Percentiles rank a stretch among this genome's conserved stretches.
These are phyloP conservation scores for Philhelius pedissequus DNA, from an alignment of 2,888 invertebrate genomes.

Conservation along the genomic window DNA sequence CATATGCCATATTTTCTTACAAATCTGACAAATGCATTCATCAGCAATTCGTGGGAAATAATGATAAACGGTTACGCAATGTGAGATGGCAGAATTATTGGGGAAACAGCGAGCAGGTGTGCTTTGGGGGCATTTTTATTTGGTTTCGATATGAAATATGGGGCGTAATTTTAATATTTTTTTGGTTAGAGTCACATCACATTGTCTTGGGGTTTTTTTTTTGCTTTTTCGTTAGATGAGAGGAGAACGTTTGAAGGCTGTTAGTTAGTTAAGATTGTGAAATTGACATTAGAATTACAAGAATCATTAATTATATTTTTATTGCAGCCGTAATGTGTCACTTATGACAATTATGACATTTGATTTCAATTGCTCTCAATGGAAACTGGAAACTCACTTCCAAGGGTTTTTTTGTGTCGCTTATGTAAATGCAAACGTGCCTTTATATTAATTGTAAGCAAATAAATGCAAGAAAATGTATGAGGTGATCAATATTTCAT, in stretches of 20 bases:
- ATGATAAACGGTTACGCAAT: constrained; percentile 61
- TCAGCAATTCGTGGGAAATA: constrained; percentile 53
- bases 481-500: too few relatives aligned
- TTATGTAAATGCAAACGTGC: too few relatives aligned
- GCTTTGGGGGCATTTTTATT: constrained; percentile 4
- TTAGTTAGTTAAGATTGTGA: background rate
- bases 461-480: too few relatives aligned
- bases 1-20: constrained; percentile 29
- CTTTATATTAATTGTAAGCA: too few relatives aligned
- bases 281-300: constrained; percentile 9
- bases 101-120: constrained; percentile 24
- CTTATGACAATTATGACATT: background rate
- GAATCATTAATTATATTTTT: background rate
- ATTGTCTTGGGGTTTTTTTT: background rate
- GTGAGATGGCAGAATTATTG: constrained; percentile 25
- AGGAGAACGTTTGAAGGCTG: constrained; percentile 7
- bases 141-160: constrained; percentile 5
- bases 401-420: too few relatives aligned
- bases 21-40: constrained; percentile 63
- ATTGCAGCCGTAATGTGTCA: background rate
- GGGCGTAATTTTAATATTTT: constrained; percentile 14
- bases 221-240: too few relatives aligned
- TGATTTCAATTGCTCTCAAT: too few relatives aligned
- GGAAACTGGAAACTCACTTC: too few relatives aligned
- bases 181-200: background rate